A percentile compares a stretch with the other conserved stretches of the same genome.
Conservation (phyloP, 2,797 vertebrate genomes). For the Bovichtus variegatus region DNA sequence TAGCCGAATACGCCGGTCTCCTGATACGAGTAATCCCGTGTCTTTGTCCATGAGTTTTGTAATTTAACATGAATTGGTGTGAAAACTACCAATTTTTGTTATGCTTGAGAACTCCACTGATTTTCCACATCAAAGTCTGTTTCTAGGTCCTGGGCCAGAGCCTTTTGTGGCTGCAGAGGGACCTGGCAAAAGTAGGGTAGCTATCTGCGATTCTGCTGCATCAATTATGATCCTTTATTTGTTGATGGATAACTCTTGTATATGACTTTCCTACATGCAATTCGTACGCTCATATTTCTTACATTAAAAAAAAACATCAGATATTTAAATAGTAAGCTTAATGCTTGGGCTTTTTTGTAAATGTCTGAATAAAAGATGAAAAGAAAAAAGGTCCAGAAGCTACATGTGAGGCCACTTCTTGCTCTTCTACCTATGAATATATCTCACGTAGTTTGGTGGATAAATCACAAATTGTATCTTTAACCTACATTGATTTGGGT, state of each 20-base stretch:
- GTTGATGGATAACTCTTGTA: too few relatives aligned
- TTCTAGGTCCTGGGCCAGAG: neutral
- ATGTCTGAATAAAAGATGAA: neutral
- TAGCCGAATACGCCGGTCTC: neutral
- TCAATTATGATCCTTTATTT: too few relatives aligned
- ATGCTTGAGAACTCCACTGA: neutral
- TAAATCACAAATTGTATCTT: slow-evolving; percentile 54
- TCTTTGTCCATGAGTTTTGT: neutral
- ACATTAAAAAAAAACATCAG: neutral
- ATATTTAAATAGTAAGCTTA: neutral
- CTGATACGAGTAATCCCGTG: neutral
- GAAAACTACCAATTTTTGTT: neutral
- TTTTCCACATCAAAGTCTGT: neutral
- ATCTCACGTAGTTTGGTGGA: slow-evolving; percentile 10
- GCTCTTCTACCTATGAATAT: neutral
- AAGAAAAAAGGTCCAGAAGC: too few relatives aligned
- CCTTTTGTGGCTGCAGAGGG: neutral
- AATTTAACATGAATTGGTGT: neutral
- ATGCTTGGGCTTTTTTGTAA: neutral
- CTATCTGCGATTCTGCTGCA: neutral
- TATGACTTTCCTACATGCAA: neutral
- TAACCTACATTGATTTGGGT: slow-evolving; percentile 62
- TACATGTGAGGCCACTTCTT: too few relatives aligned
- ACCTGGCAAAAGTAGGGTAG: neutral
- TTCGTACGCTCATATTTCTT: too few relatives aligned